Evolutionary conservation across 2,113 vertebrate genomes (phyloP).

Genomic region (Ramphastos sulfuratus): DNA sequence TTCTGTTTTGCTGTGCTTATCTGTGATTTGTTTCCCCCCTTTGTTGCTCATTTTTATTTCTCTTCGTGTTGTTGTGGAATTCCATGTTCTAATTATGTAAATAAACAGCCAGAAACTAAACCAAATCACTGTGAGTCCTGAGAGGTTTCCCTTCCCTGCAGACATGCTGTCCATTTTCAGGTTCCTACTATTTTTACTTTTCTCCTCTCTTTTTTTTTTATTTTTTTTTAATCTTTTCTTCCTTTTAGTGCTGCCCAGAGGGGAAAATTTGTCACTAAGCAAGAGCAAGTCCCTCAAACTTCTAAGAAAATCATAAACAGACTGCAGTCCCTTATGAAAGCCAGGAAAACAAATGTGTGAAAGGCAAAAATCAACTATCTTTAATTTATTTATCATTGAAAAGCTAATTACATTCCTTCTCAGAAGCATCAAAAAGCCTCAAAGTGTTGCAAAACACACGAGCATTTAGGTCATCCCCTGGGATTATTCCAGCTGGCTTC

Average conservation of each 20-base stretch:
- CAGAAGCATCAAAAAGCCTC: constrained; percentile 16
- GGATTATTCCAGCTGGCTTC: not conserved
- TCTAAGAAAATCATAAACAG: constrained; percentile 48
- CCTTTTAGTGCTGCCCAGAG: constrained; percentile 2
- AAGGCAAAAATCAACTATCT: constrained; percentile 43
- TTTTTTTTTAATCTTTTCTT: too few species aligned
- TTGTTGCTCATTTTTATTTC: not conserved
- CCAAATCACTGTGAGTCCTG: not conserved
- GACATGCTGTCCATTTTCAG: constrained; percentile 18
- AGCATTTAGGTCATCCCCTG: not conserved
- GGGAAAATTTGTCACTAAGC: constrained; percentile 23
- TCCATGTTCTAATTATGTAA: constrained; percentile 29
- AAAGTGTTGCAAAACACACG: constrained; percentile 1
- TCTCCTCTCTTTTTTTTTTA: not conserved
- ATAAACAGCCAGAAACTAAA: constrained; percentile 20
- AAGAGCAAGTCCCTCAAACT: not conserved
- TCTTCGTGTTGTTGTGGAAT: not conserved
- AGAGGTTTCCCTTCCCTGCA: constrained; percentile 24
- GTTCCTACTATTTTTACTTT: not conserved
- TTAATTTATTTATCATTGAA: constrained; percentile 47
- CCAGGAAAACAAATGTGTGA: constrained; percentile 13
- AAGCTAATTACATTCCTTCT: constrained; percentile 51
- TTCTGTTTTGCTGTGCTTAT: not conserved
- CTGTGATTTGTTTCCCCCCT: not conserved
- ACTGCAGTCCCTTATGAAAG: constrained; percentile 39